Conservation (phyloP, 1,140 invertebrate genomes). For the Anastrepha obliqua region DNA sequence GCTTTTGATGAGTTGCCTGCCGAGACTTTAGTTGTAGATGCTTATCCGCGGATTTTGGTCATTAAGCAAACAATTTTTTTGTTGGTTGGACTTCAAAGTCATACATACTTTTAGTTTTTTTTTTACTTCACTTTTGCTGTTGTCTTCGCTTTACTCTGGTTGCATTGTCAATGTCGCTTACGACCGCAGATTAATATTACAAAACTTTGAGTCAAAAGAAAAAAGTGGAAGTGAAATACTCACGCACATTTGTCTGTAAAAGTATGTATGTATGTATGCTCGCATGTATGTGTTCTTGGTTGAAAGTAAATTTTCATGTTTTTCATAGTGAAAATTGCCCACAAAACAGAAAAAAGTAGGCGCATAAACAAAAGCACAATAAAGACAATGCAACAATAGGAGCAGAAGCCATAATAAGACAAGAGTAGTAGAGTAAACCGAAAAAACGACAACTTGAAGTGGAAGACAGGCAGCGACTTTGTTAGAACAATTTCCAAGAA, state of each 20-base stretch:
- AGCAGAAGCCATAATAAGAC: slow-evolving; percentile 45
- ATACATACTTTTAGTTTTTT: neutral
- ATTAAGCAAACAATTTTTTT: neutral
- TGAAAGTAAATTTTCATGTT: slow-evolving; percentile 49
- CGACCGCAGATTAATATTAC: slow-evolving; percentile 39
- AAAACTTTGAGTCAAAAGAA: slow-evolving; percentile 3
- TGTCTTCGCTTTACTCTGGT: neutral
- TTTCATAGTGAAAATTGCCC: slow-evolving; percentile 22
- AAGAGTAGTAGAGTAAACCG: neutral
- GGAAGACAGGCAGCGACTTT: slow-evolving; percentile 44
- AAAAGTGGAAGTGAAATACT: slow-evolving; percentile 46
- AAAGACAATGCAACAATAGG: neutral
- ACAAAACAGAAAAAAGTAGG: slow-evolving; percentile 7
- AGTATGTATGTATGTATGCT: neutral
- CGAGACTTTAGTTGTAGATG: neutral
- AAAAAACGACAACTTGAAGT: slow-evolving; percentile 29
- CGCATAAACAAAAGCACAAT: slow-evolving; percentile 14
- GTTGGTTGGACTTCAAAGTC: neutral
- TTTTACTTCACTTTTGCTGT: neutral
- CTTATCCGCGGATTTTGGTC: slow-evolving; percentile 9
- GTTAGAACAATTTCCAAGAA: slow-evolving; percentile 48
- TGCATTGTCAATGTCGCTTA: neutral
- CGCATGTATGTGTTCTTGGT: neutral
- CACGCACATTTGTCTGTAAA: neutral
- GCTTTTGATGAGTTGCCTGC: neutral